These are phyloP conservation scores for Dipodomys merriami DNA, from an alignment of 2,113 vertebrate genomes.

Conservation along the genomic window DNA sequence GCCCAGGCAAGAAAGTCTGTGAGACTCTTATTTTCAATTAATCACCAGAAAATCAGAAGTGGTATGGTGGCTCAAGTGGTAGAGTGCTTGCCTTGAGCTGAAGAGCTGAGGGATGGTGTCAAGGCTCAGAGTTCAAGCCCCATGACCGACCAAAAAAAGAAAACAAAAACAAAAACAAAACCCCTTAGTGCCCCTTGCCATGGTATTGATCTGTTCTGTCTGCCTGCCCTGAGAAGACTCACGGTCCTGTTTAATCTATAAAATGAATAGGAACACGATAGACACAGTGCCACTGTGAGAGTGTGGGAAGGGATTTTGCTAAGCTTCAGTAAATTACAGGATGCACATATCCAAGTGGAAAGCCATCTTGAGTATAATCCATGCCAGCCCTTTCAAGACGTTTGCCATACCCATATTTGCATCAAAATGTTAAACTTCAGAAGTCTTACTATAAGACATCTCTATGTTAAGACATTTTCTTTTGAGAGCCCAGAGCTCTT, in stretches of 20 bases:
- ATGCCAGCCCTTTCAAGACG: neutral
- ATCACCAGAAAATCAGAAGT: too few species aligned
- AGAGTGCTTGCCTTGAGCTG: too few species aligned
- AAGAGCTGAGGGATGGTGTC: too few species aligned
- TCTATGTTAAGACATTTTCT: constrained; percentile 15
- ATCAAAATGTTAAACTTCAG: constrained; percentile 30
- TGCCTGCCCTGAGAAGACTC: constrained; percentile 86
- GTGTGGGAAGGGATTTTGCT: constrained; percentile 37
- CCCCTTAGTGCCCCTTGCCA: constrained; percentile 85
- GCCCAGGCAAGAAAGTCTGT: too few species aligned
- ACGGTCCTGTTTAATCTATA: constrained; percentile 84
- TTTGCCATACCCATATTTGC: constrained; percentile 7
- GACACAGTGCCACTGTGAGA: constrained; percentile 69
- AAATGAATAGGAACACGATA: constrained; percentile 73
- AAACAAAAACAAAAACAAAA: too few species aligned
- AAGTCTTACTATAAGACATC: neutral
- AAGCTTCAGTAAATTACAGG: constrained; percentile 69
- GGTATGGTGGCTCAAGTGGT: too few species aligned
- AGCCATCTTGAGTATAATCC: neutral
- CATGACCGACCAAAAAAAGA: too few species aligned
- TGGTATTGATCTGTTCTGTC: constrained; percentile 85
- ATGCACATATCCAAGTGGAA: constrained; percentile 56
- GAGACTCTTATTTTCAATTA: too few species aligned
- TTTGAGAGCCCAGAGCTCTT: constrained; percentile 44
- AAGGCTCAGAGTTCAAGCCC: too few species aligned